phyloP scores from a whole-genome alignment of 2,113 vertebrate species.

The Zeus faber region DNA sequence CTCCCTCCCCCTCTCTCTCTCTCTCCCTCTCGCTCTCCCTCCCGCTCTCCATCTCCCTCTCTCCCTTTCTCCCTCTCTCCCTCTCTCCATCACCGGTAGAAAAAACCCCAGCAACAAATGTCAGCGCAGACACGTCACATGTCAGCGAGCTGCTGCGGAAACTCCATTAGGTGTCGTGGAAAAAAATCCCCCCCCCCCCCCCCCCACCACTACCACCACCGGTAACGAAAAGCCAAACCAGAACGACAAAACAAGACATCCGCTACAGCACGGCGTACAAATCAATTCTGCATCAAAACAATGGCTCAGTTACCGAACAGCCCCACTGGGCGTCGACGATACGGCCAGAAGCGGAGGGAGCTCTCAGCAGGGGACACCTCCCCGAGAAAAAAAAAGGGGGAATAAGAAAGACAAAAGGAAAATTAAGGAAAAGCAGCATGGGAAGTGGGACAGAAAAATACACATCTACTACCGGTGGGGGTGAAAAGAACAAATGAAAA shows the following conservation, averaged over 20 bases:
- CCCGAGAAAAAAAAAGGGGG: slow-evolving; percentile 44
- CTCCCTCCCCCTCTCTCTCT: too few species aligned
- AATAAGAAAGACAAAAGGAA: too few species aligned
- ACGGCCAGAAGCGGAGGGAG: slow-evolving; percentile 41
- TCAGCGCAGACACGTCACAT: slow-evolving; percentile 18
- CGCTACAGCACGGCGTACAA: slow-evolving; percentile 45
- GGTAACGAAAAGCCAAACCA: neutral
- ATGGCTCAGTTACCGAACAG: slow-evolving; percentile 46
- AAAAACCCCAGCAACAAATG: slow-evolving; percentile 31
- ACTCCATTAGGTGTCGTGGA: slow-evolving; percentile 26
- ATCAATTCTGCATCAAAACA: slow-evolving; percentile 51
- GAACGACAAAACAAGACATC: slow-evolving; percentile 16
- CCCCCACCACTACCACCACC: too few species aligned
- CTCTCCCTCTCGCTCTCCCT: too few species aligned
- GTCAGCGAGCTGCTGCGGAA: slow-evolving; percentile 31
- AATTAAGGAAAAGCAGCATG: too few species aligned
- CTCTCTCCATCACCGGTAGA: too few species aligned
- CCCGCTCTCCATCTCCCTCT: too few species aligned
- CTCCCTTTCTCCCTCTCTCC: too few species aligned
- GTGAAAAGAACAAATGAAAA: too few species aligned
- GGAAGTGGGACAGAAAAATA: too few species aligned
- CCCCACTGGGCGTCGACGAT: slow-evolving; percentile 40
- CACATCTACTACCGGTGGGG: too few species aligned
- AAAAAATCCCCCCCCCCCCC: too few species aligned
- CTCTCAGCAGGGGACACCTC: slow-evolving; percentile 53